A percentile compares a stretch with the other conserved stretches of the same genome.
phyloP scores from a whole-genome alignment of 2,888 invertebrate genomes.

The Stratiomys singularior region DNA sequence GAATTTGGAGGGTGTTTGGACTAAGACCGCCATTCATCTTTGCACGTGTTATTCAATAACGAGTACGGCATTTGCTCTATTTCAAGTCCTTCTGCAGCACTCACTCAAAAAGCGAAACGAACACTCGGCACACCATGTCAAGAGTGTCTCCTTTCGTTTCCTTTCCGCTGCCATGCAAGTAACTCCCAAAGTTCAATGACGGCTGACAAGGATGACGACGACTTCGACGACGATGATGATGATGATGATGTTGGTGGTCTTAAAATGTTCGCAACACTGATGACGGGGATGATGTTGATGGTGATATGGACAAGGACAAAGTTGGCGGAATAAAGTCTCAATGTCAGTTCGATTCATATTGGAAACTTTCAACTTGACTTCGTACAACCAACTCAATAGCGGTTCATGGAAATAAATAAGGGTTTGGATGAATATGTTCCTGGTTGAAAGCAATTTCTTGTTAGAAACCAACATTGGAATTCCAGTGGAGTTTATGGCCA shows the following conservation, averaged over 20 bases:
- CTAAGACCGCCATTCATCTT: conserved; percentile 13
- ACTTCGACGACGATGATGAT: background rate
- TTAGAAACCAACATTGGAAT: too few species aligned
- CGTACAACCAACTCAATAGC: too few species aligned
- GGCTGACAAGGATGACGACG: background rate
- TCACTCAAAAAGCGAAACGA: background rate
- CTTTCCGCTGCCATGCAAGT: background rate
- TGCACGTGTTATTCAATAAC: conserved; percentile 2
- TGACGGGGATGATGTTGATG: background rate
- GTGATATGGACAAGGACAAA: background rate
- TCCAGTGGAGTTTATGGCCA: too few species aligned
- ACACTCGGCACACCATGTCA: background rate
- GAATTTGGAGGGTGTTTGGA: background rate
- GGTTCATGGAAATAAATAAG: too few species aligned
- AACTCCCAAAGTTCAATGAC: background rate
- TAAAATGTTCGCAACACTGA: background rate
- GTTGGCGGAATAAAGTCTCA: background rate
- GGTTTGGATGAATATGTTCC: too few species aligned
- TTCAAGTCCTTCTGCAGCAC: background rate
- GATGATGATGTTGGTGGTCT: background rate
- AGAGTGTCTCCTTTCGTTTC: background rate
- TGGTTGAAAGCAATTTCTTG: too few species aligned
- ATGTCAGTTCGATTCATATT: background rate
- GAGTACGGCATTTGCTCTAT: background rate
- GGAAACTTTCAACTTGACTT: background rate